phyloP scores from a whole-genome alignment of 2,888 invertebrate genomes.

The Drosophila conformis region DNA sequence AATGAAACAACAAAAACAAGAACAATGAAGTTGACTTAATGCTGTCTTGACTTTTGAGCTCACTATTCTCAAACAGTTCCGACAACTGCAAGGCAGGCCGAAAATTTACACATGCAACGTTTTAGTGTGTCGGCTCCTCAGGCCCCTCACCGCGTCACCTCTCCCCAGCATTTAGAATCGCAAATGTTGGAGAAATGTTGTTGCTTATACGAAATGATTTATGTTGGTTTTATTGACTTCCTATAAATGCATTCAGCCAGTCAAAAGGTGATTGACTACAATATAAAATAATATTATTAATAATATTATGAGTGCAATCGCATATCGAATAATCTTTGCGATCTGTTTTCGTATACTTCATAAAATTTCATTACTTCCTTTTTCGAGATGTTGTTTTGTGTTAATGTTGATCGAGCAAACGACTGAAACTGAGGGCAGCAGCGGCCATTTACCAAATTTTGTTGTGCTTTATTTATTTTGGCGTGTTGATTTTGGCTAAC shows the following conservation, averaged over 20 bases:
- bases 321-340: constrained; percentile 52
- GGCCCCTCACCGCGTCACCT: not conserved
- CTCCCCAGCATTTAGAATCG: constrained; percentile 5
- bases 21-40: constrained; percentile 50
- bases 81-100: constrained; percentile 74
- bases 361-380: constrained; percentile 64
- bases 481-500: constrained; percentile 56
- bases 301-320: constrained; percentile 39
- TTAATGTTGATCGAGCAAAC: constrained; percentile 36
- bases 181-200: constrained; percentile 35
- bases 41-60: constrained; percentile 71
- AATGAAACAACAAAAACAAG: constrained; percentile 25
- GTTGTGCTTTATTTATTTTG: constrained; percentile 12
- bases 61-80: constrained; percentile 68
- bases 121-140: constrained; percentile 22
- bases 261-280: constrained; percentile 77
- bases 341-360: constrained; percentile 41
- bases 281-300: constrained; percentile 26
- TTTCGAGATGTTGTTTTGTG: constrained; percentile 41
- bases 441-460: constrained; percentile 47
- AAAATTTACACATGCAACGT: constrained; percentile 59
- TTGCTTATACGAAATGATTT: constrained; percentile 51
- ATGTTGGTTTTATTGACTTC: constrained; percentile 71
- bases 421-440: constrained; percentile 26
- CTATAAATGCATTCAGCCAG: constrained; percentile 62